Evolutionary conservation across 2,113 vertebrate species (phyloP), one percentile per base, ranked within the genome.

Genomic region (Melozone crissalis): DNA sequence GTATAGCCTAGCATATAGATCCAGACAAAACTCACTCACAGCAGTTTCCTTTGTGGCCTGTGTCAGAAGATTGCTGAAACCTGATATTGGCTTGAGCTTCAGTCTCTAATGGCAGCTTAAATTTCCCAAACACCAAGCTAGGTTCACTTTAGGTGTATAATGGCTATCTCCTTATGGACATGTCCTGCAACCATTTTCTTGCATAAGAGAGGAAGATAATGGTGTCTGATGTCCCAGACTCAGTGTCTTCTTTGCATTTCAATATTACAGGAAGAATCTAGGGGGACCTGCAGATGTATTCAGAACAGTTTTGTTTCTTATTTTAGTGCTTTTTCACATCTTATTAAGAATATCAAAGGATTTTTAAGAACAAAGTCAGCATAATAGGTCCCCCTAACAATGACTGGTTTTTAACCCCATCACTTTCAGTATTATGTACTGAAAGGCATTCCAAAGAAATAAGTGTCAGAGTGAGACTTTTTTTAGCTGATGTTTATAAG

Each of bases 131-230:
- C 65, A 66, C 16, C 58, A 89, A 33, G 46, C 75, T 75, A 88
- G 76, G 44, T 89, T 97, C 93, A 58, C 51, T 94, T 76, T 79
- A 77, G 86, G 72, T 94, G 37, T 82, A 51, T 89, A 91, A 85
- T 79, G 61, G 87, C 52, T 55, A 66, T 79, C 77, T 83, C 52
- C 81, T 81, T 76, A 90, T 23, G 58, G 84, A 73, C 15, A 37
- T 49, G 82, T 35, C 61, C 88, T 71, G 81, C 43, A 91, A 94
- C 62, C 24, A 63, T 90, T 95, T 95, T 89, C 90, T 89, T 90
- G 82, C 69, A 39, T 57, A 95, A 93, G 52, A 94, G 61, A 80
- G 28, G 35, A 89, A 55, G 41, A 63, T 69, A 91, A 89, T 83
- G 31, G 30, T 69, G 47, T 71, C 41, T 85, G 54, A 89, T 80